A percentile compares a stretch with the other conserved stretches of the same genome.
Evolutionary conservation across 2,113 vertebrate genomes (phyloP).

Genomic region (Rattus norvegicus): GRCr8 NC_086029.1:57971501-57972000

Average conservation of each 20-base stretch:
- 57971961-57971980: neutral
- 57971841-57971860: neutral
- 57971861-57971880: neutral
- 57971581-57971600: constrained; percentile 7
- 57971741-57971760: neutral
- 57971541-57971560: constrained; percentile 3
- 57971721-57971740: constrained; percentile 25
- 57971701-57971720: neutral
- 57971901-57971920: neutral
- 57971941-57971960: neutral
- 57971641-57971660: constrained; percentile 15
- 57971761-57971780: neutral
- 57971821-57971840: neutral
- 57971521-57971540: constrained; percentile 28
- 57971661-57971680: neutral
- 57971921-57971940: neutral
- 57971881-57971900: neutral
- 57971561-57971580: neutral
- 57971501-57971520: neutral
- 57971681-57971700: neutral
- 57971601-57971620: constrained; percentile 21
- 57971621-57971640: neutral
- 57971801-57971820: neutral
- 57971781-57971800: constrained; percentile 33
- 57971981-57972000: neutral